Evolutionary conservation across 2,888 invertebrate species (phyloP), one percentile per base, ranked within the genome.

Genomic region (Dichetophora obliterata): DNA sequence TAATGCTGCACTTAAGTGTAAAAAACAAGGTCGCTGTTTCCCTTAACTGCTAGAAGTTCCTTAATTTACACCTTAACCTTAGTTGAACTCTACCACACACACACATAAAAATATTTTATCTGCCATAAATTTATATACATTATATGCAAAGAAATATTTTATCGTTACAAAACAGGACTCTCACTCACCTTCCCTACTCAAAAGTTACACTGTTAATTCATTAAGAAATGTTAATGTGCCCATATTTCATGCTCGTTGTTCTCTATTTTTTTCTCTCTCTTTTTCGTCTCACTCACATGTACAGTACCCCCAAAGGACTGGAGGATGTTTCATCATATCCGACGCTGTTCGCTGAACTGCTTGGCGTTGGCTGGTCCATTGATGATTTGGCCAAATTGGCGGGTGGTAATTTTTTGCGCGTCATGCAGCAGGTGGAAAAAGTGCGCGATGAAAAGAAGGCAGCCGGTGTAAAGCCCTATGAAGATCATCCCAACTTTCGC

Each of bases 261-360:
- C 34, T 34, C 22, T 4, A 31, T 37, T 48, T 75, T 52, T 5
- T 37, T 72, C 50, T 5, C 59, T 68, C 37, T 50, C 54, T 34
- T 54, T 19, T 16, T 14, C 22, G 75, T 77, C 24, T 24, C 22
- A 9, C 24, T n/a, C n/a, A 24, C 57, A 27, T 22, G 22, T 59
- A 73, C 89, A 95, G 95, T 87, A 94, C 95, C 66, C 95, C 95
- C 14, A 93, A 93, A 88, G 96, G 95, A 34, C 90, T 96, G 74
- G 94, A 95, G 89, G 95, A 95, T 86, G 95, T 95, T 4, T 94
- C 95, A 27, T 92, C 93, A 8, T 95, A 95, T 88, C 95, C 95
- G 1, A 91, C 93, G 11, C 90, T 95, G 37, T 95, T 95, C 86
- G 95, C 94, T 5, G 94, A 95, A 86, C 90, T 95, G 37, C 92